These are phyloP conservation scores for Drosophila oshimai DNA, from an alignment of 1,140 invertebrate genomes.

Conservation along the genomic window DNA sequence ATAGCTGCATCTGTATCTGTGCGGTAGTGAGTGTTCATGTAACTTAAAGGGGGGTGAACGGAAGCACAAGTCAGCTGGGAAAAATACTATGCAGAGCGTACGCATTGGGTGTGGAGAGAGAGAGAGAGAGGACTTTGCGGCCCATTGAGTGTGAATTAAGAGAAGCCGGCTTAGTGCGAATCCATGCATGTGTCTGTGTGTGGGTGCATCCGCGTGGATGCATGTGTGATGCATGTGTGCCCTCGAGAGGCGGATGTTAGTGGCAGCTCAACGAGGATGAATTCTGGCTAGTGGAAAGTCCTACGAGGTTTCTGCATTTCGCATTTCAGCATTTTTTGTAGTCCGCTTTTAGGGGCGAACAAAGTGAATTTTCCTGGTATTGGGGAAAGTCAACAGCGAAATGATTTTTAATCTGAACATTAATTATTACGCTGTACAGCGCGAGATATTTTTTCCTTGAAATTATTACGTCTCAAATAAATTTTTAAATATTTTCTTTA, in stretches of 20 bases:
- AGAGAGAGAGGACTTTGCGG: conserved; percentile 26
- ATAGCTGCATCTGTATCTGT: not conserved
- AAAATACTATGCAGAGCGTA: conserved; percentile 45
- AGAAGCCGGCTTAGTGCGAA: conserved; percentile 56
- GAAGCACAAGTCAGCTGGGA: conserved; percentile 68
- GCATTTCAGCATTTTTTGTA: conserved; percentile 20
- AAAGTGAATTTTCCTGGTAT: conserved; percentile 1
- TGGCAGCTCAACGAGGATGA: not conserved
- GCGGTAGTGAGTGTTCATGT: conserved; percentile 1
- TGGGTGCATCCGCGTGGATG: conserved; percentile 6
- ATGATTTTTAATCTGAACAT: conserved; percentile 21
- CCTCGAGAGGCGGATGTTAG: conserved; percentile 12
- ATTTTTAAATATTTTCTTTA: too few species aligned
- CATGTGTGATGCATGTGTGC: not conserved
- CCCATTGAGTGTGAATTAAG: conserved; percentile 65
- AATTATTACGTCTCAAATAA: too few species aligned
- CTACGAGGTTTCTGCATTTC: not conserved
- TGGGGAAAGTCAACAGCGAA: not conserved
- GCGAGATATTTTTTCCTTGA: too few species aligned
- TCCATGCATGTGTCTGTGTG: conserved; percentile 1
- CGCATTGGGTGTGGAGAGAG: conserved; percentile 7
- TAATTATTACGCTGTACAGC: conserved; percentile 11
- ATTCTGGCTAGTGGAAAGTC: not conserved
- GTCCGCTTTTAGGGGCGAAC: not conserved
- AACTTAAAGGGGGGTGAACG: conserved; percentile 28